These are phyloP conservation scores for Drosophila serrata DNA, from an alignment of 1,140 invertebrate species.

Conservation along the genomic window DNA sequence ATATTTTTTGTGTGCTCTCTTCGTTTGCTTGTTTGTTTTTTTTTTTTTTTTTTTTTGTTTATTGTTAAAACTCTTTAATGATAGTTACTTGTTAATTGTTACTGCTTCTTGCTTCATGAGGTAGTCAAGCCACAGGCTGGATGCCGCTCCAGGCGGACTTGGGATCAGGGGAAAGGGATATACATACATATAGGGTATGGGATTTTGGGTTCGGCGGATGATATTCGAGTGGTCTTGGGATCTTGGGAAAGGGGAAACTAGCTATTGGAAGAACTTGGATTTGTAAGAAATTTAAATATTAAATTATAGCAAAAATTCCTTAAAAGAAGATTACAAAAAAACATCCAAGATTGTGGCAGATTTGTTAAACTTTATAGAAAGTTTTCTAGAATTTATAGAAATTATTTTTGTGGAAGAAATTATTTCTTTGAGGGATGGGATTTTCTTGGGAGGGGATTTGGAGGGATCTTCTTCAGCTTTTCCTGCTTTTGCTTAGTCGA, in stretches of 20 bases:
- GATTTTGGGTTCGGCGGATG: constrained; percentile 9
- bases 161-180: constrained; percentile 12
- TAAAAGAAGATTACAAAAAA: background rate
- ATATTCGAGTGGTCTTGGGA: constrained; percentile 63
- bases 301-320: background rate
- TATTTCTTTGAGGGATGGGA: background rate
- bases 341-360: constrained; percentile 4
- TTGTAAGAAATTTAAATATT: constrained; percentile 3
- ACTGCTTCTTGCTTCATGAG: constrained; percentile 64
- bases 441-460: constrained; percentile 6
- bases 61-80: constrained; percentile 40
- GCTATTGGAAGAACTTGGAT: constrained; percentile 75
- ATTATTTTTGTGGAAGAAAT: background rate
- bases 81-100: constrained; percentile 57
- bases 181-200: constrained; percentile 1
- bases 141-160: constrained; percentile 59
- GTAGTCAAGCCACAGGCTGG: constrained; percentile 74
- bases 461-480: constrained; percentile 28
- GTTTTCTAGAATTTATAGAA: background rate
- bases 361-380: background rate
- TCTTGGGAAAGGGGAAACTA: constrained; percentile 4
- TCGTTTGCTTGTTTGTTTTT: background rate
- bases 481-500: constrained; percentile 32
- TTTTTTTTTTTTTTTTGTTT: background rate
- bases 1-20: constrained; percentile 22